Conservation (phyloP, 2,113 vertebrate genomes). For the Pithys albifrons region DNA sequence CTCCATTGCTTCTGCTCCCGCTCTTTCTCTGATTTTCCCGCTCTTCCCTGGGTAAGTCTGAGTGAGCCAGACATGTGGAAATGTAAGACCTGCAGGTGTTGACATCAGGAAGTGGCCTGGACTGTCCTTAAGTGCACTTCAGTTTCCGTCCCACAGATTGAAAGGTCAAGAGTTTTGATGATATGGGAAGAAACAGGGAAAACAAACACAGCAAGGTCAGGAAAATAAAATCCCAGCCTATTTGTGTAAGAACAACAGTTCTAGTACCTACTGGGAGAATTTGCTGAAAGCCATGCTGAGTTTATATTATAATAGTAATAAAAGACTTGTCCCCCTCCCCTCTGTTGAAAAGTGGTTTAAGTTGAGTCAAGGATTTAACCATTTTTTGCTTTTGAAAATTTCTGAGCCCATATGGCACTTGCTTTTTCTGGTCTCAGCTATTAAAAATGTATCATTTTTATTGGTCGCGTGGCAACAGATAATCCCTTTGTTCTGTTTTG, state of each 20-base stretch:
- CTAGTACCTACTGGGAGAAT: not conserved
- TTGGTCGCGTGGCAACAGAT: constrained; percentile 64
- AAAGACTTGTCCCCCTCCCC: not conserved
- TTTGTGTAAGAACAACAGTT: not conserved
- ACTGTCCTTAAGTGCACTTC: not conserved
- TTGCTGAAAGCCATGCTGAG: not conserved
- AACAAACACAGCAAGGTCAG: not conserved
- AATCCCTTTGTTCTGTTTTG: constrained; percentile 60
- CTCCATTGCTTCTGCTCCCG: not conserved
- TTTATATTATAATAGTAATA: not conserved
- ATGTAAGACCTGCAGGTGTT: not conserved
- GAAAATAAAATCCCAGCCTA: not conserved
- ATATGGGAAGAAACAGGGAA: not conserved
- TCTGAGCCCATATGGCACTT: not conserved
- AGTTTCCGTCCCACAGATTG: not conserved
- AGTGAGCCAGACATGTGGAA: accelerated
- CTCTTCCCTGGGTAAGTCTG: too few relatives aligned
- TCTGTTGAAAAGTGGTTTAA: not conserved
- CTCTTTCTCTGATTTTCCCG: not conserved
- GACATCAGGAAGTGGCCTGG: not conserved
- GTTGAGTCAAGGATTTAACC: not conserved
- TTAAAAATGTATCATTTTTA: constrained; percentile 62
- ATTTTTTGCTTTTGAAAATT: not conserved
- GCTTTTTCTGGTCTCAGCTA: not conserved
- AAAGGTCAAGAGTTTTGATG: not conserved